A percentile compares a stretch with the other conserved stretches of the same genome.
Evolutionary conservation across 2,888 invertebrate genomes (phyloP).

Genomic region (Nasonia oneida): DNA sequence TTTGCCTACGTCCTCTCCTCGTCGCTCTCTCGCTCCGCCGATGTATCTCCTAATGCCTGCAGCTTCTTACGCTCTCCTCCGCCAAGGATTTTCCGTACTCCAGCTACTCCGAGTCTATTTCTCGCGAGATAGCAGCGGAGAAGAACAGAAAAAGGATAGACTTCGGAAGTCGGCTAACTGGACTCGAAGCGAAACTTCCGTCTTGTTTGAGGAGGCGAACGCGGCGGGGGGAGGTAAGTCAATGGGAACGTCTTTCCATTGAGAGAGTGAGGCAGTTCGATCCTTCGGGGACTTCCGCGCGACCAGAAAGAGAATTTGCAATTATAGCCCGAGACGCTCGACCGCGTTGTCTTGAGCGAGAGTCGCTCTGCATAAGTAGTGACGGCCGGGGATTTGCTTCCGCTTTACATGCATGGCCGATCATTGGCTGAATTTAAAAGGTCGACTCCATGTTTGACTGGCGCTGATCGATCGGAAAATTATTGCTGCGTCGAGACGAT

Average conservation of each 20-base stretch:
- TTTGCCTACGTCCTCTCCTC: slow-evolving; percentile 74
- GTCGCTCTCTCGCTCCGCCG: slow-evolving; percentile 56
- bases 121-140: not conserved
- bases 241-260: slow-evolving; percentile 70
- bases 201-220: slow-evolving; percentile 64
- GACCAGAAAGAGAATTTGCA: slow-evolving; percentile 76
- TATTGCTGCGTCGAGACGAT: not conserved
- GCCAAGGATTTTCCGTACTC: not conserved
- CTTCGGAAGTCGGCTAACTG: slow-evolving; percentile 26
- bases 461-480: slow-evolving; percentile 24
- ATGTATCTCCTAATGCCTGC: slow-evolving; percentile 72
- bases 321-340: slow-evolving; percentile 67
- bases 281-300: slow-evolving; percentile 70
- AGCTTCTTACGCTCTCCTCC: not conserved
- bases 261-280: slow-evolving; percentile 65
- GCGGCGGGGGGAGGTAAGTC: slow-evolving; percentile 64
- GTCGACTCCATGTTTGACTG: not conserved
- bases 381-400: slow-evolving; percentile 24
- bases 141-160: not conserved
- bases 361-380: slow-evolving; percentile 56
- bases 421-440: slow-evolving; percentile 28
- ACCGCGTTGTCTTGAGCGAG: slow-evolving; percentile 24
- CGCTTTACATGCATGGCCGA: slow-evolving; percentile 53
- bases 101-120: not conserved
- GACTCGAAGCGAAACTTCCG: slow-evolving; percentile 70